Evolutionary conservation across 2,888 invertebrate genomes (phyloP).

Genomic region (Habrosyne pyritoides): DNA sequence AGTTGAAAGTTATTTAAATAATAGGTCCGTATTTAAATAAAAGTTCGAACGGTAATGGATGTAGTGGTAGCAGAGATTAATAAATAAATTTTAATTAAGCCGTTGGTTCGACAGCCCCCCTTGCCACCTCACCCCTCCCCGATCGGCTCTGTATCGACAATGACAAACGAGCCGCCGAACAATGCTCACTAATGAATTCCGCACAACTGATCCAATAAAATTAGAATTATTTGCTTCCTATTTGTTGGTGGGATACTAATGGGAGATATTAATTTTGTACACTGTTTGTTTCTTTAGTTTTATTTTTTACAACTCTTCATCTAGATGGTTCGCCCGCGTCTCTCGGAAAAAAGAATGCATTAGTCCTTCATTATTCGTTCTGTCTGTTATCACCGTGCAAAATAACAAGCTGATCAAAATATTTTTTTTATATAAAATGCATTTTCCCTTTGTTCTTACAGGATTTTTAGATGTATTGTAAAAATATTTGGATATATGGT

Average conservation of each 20-base stretch:
- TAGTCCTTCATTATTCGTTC: no score
- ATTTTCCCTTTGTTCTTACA: no score
- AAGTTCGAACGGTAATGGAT: neutral
- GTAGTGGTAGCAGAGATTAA: neutral
- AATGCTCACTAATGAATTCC: constrained; percentile 5
- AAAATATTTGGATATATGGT: no score
- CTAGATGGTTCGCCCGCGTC: no score
- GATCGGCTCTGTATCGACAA: constrained; percentile 14
- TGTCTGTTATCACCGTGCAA: no score
- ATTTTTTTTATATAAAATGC: no score
- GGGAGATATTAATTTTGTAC: neutral
- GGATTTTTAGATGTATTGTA: no score
- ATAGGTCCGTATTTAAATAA: neutral
- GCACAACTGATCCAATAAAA: constrained; percentile 8
- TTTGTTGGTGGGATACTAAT: neutral
- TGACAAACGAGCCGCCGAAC: constrained; percentile 31
- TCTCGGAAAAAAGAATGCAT: no score
- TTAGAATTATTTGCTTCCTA: neutral
- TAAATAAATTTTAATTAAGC: constrained; percentile 37
- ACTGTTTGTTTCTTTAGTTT: neutral
- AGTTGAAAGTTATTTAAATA: no score
- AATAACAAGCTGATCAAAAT: no score
- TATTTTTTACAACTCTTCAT: no score
- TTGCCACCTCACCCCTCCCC: constrained; percentile 4
- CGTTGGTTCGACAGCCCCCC: constrained; percentile 16